These are phyloP conservation scores for Nasonia oneida DNA, from an alignment of 2,888 invertebrate species.

Conservation along the genomic window DNA sequence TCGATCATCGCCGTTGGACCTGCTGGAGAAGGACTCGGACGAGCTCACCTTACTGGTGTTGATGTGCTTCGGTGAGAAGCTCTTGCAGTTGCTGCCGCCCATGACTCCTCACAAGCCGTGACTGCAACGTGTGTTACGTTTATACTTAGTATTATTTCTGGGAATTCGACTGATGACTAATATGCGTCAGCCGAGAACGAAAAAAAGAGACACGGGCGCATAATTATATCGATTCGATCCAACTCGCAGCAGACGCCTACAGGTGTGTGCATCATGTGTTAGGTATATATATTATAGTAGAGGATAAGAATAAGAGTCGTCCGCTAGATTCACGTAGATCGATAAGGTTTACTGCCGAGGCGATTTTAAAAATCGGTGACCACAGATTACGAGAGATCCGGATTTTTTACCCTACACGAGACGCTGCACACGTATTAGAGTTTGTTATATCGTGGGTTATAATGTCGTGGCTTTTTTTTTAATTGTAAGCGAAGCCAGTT, in stretches of 20 bases:
- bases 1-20: constrained; percentile 27
- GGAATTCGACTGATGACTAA: no score
- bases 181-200: no score
- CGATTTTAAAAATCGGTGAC: neutral
- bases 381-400: neutral
- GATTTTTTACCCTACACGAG: no score
- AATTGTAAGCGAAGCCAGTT: neutral
- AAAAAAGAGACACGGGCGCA: no score
- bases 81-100: constrained; percentile 70
- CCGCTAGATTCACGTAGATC: constrained; percentile 48
- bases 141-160: neutral
- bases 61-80: constrained; percentile 67
- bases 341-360: constrained; percentile 19
- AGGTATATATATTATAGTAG: neutral
- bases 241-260: no score
- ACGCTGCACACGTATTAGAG: neutral
- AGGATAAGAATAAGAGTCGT: neutral
- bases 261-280: neutral
- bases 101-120: constrained; percentile 53
- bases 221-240: constrained; percentile 18
- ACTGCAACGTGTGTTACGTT: neutral
- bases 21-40: constrained; percentile 50
- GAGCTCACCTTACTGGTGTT: constrained; percentile 63
- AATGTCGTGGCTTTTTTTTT: neutral
- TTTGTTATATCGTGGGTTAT: neutral